These are phyloP conservation scores for Zootermopsis nevadensis DNA, from an alignment of 2,888 invertebrate species.

Conservation along the genomic window DNA sequence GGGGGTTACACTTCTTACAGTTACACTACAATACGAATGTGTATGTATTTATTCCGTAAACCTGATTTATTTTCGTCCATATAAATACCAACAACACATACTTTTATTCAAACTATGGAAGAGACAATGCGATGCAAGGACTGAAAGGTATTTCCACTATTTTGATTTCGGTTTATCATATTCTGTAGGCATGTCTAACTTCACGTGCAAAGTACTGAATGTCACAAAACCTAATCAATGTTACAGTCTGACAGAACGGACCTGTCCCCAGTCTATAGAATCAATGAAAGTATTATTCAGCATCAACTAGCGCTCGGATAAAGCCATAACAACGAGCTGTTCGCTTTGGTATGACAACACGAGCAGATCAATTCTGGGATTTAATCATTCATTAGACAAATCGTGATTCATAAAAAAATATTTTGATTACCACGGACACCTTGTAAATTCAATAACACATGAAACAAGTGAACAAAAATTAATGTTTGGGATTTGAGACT, in stretches of 20 bases:
- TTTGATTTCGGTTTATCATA: background rate
- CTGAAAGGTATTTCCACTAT: background rate
- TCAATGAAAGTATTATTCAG: background rate
- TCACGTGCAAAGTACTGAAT: slow-evolving; percentile 15
- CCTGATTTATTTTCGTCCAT: background rate
- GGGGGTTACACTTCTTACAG: too few relatives aligned
- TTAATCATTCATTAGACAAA: background rate
- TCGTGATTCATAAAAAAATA: background rate
- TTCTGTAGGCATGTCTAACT: slow-evolving; percentile 10
- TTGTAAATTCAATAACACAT: background rate
- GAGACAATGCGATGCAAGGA: background rate
- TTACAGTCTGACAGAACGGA: background rate
- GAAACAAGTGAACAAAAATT: too few relatives aligned
- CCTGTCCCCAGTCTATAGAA: background rate
- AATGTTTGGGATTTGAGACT: too few relatives aligned
- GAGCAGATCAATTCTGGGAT: background rate
- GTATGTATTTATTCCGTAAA: background rate
- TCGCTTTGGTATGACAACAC: slow-evolving; percentile 6
- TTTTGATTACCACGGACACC: background rate
- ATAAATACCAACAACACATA: background rate
- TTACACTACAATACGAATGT: too few relatives aligned
- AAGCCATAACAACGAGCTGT: background rate
- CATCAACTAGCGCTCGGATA: background rate
- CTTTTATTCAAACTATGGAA: background rate
- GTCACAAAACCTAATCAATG: slow-evolving; percentile 17